A percentile compares a stretch with the other conserved stretches of the same genome.
Evolutionary conservation across 2,888 invertebrate genomes (phyloP).

Genomic region (Caenorhabditis sp.): DNA sequence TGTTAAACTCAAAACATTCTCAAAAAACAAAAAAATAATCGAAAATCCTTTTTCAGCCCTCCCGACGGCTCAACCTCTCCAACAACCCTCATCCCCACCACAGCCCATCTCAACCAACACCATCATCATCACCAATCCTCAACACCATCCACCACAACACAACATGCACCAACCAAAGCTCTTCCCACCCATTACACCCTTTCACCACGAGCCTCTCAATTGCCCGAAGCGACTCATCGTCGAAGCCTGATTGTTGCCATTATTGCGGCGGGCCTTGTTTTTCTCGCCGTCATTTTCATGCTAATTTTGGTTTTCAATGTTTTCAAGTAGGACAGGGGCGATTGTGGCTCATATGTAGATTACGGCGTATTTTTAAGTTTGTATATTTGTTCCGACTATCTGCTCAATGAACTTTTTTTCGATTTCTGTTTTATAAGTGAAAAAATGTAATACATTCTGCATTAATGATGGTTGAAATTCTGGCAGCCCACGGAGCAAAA

Average conservation of each 20-base stretch:
- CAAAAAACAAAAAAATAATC: too few species aligned
- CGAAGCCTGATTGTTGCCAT: slow-evolving; percentile 38
- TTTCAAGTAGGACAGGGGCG: neutral
- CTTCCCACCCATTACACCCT: neutral
- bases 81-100: slow-evolving; percentile 26
- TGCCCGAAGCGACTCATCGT: slow-evolving; percentile 18
- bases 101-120: slow-evolving; percentile 6
- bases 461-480: too few species aligned
- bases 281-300: slow-evolving; percentile 31
- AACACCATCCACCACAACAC: neutral
- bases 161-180: slow-evolving; percentile 1
- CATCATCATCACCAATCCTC: neutral
- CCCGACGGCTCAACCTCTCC: slow-evolving; percentile 33
- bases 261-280: slow-evolving; percentile 29
- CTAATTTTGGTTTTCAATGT: slow-evolving; percentile 19
- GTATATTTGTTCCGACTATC: too few species aligned
- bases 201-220: neutral
- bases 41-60: slow-evolving; percentile 24
- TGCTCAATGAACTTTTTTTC: too few species aligned
- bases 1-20: too few species aligned
- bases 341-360: too few species aligned
- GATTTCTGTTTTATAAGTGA: too few species aligned
- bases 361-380: too few species aligned
- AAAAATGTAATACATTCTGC: too few species aligned
- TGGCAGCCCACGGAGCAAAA: too few species aligned